Evolutionary conservation across 2,797 vertebrate species (phyloP).

Genomic region (Kryptopterus vitreolus): DNA sequence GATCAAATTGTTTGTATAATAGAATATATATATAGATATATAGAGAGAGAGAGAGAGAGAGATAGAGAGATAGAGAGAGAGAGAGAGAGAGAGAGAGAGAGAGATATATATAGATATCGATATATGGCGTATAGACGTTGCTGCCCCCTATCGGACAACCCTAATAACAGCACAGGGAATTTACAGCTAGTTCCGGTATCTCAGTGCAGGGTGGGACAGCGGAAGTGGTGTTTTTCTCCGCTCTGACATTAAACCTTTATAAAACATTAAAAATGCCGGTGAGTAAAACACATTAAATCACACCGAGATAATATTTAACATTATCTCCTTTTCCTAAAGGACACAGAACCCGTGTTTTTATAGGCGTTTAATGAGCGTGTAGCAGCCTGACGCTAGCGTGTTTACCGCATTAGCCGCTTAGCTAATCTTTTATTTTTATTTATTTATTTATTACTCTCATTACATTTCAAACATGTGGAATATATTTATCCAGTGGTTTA

Average conservation of each 20-base stretch:
- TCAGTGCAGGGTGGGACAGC: slow-evolving; percentile 73
- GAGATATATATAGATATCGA: too few relatives aligned
- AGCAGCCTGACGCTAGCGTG: not conserved
- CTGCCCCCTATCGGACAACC: slow-evolving; percentile 9
- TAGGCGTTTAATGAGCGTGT: not conserved
- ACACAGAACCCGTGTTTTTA: not conserved
- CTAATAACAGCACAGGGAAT: not conserved
- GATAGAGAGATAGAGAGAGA: too few relatives aligned
- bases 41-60: too few relatives aligned
- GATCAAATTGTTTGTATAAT: too few relatives aligned
- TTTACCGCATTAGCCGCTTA: slow-evolving; percentile 1
- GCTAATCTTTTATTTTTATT: not conserved
- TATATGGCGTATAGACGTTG: not conserved
- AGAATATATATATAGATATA: too few relatives aligned
- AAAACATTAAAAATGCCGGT: slow-evolving; percentile 77
- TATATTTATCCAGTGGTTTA: not conserved
- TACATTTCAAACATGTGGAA: not conserved
- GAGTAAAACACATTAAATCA: too few relatives aligned
- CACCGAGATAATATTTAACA: too few relatives aligned
- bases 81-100: too few relatives aligned
- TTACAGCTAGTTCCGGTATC: slow-evolving; percentile 46
- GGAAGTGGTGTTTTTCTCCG: slow-evolving; percentile 66
- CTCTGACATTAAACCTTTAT: slow-evolving; percentile 52
- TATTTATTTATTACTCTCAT: not conserved
- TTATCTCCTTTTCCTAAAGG: not conserved